These are phyloP conservation scores for Drosophila eugracilis DNA, from an alignment of 1,140 invertebrate genomes.

Conservation along the genomic window DNA sequence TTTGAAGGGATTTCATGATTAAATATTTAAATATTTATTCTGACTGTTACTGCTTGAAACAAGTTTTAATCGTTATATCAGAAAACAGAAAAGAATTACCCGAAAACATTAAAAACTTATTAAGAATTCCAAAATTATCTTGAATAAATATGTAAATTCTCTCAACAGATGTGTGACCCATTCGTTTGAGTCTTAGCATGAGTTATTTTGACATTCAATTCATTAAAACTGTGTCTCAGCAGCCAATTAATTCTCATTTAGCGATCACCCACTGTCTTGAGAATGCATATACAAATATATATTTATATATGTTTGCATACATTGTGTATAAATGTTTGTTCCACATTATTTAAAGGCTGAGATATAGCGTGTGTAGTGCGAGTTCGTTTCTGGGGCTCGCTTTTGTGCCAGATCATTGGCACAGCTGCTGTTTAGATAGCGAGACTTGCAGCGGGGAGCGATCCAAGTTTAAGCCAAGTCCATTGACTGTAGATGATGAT, in stretches of 20 bases:
- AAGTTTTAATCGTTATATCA: too few relatives aligned
- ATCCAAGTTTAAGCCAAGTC: conserved; percentile 42
- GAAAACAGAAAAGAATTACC: too few relatives aligned
- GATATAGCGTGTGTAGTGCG: conserved; percentile 25
- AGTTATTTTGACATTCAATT: conserved; percentile 25
- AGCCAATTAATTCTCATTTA: conserved; percentile 34
- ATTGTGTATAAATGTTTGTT: conserved; percentile 29
- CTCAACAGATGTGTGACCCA: background rate
- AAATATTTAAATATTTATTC: background rate
- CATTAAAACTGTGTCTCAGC: conserved; percentile 19
- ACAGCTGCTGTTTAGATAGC: conserved; percentile 40
- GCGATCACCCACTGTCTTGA: conserved; percentile 25
- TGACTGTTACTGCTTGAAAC: too few relatives aligned
- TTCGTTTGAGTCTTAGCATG: background rate
- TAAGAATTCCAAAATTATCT: background rate
- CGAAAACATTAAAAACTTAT: too few relatives aligned
- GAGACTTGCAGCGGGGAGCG: conserved; percentile 16
- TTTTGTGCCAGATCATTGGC: conserved; percentile 55
- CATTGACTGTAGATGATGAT: conserved; percentile 48
- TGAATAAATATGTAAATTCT: background rate
- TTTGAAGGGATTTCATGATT: background rate
- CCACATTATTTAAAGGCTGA: conserved; percentile 36
- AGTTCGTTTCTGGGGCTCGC: conserved; percentile 17
- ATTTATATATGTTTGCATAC: conserved; percentile 17
- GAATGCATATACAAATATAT: conserved; percentile 16